A percentile compares a stretch with the other conserved stretches of the same genome.
phyloP scores from a whole-genome alignment of 2,797 vertebrate species.

The Sandelia bainsii region DNA sequence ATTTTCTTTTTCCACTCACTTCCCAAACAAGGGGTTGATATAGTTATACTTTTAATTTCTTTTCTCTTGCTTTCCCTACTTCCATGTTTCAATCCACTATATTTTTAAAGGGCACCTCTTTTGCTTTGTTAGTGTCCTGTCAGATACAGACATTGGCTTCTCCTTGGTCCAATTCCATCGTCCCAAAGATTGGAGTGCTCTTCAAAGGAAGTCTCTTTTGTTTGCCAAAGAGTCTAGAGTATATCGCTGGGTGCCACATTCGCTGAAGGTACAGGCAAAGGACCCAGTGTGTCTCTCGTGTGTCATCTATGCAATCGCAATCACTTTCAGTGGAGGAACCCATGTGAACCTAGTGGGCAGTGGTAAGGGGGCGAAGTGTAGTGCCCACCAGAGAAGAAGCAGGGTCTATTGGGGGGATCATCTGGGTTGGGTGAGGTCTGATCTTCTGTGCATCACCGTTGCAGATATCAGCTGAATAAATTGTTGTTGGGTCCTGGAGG shows the following conservation, averaged over 20 bases:
- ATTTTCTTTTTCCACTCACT: constrained; percentile 86
- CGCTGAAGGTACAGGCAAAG: constrained; percentile 71
- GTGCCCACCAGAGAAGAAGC: constrained; percentile 64
- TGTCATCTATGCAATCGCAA: constrained; percentile 72
- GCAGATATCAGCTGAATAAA: constrained; percentile 85
- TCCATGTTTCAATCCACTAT: constrained; percentile 72
- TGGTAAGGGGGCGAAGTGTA: constrained; percentile 72
- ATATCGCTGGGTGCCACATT: constrained; percentile 83
- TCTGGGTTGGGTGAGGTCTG: constrained; percentile 84
- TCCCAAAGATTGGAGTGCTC: constrained; percentile 88
- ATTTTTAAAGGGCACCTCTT: constrained; percentile 89
- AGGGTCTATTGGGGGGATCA: constrained; percentile 38
- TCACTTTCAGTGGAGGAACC: constrained; percentile 79
- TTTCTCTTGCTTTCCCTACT: constrained; percentile 66
- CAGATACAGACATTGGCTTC: constrained; percentile 89
- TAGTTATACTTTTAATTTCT: constrained; percentile 84
- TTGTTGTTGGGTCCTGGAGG: constrained; percentile 52
- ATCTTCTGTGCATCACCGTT: constrained; percentile 91
- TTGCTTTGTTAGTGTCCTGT: constrained; percentile 90
- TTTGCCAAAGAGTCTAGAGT: constrained; percentile 79
- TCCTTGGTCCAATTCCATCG: constrained; percentile 90
- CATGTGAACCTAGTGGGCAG: constrained; percentile 70
- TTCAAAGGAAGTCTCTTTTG: constrained; percentile 85
- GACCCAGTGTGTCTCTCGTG: constrained; percentile 71
- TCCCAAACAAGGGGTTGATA: constrained; percentile 90